Base-by-base conservation (phyloP, 2,888 invertebrate genomes). In the Herminia tarsipennalis region DNA sequence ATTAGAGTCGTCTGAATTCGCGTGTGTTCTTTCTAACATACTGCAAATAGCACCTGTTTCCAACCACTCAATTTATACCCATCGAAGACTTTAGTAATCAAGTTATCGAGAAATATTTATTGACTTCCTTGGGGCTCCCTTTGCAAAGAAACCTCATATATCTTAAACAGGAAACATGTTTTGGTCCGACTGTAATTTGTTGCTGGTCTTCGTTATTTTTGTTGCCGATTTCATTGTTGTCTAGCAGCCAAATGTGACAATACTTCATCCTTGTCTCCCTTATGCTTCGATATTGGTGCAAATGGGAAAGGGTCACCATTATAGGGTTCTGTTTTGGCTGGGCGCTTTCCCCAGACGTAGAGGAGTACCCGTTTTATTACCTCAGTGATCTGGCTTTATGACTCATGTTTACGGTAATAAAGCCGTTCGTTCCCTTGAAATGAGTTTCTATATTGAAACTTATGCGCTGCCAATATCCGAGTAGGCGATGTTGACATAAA, bases 381-480 rank as follows among this genome's bases (percentile, higher is more conserved):
- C 72, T 63, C 70, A 70, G 73, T 76, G 80, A 82, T 83, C 83
- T 80, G 70, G 70, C 73, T 85, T 86, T 85, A 86, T 80, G 82
- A 80, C 70, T 73, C 79, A 78, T 81, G 80, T 81, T 81, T 73
- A 70, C 74, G 74, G 77, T 71, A 76, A 78, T 82, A 82, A 83
- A 80, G 72, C 75, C 60, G 70, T 70, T 72, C 57, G 57, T 76
- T 71, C 58, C 61, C 68, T 61, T 56, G 41, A 60, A 73, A 72
- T 67, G 64, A 70, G 70, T 59, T 70, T 54, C 58, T 62, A 68
- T 73, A 78, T 78, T 77, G 76, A 76, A 78, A 72, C 70, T 73
- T 74, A 74, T 74, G 63, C 59, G 69, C 66, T 66, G 70, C 61
- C 73, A 65, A 79, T 73, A 73, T 64, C 57, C 53, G 53, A 56